These are phyloP conservation scores for Pteromalus puparum DNA, from an alignment of 1,140 invertebrate species.

Conservation along the genomic window DNA sequence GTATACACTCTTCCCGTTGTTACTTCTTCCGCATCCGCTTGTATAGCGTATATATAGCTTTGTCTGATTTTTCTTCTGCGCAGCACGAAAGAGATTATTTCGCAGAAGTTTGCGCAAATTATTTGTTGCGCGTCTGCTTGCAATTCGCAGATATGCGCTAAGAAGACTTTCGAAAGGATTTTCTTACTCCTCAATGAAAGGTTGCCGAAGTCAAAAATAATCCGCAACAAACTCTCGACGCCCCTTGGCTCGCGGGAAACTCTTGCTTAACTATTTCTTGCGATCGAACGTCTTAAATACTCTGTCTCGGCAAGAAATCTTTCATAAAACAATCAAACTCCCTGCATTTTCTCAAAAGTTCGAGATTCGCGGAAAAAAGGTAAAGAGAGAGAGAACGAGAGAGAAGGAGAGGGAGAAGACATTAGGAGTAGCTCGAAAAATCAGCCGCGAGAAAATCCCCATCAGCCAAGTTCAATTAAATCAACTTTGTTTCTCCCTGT, in stretches of 20 bases:
- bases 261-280: neutral
- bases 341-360: neutral
- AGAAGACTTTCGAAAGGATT: neutral
- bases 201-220: neutral
- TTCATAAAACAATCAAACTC: constrained; percentile 23
- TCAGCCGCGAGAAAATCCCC: constrained; percentile 20
- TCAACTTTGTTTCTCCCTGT: constrained; percentile 35
- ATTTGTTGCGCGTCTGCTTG: neutral
- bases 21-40: neutral
- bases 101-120: neutral
- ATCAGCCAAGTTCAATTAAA: constrained; percentile 36
- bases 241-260: neutral
- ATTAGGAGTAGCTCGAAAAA: constrained; percentile 22
- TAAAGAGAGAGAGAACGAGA: neutral
- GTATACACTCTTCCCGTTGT: neutral
- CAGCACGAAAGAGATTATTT: neutral
- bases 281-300: neutral
- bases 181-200: neutral
- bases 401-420: neutral
- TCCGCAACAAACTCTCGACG: neutral
- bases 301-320: neutral
- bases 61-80: neutral
- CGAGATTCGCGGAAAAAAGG: constrained; percentile 4
- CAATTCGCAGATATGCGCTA: neutral
- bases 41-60: neutral